Evolutionary conservation across 2,113 vertebrate species (phyloP).

Genomic region (Papio anubis): DNA sequence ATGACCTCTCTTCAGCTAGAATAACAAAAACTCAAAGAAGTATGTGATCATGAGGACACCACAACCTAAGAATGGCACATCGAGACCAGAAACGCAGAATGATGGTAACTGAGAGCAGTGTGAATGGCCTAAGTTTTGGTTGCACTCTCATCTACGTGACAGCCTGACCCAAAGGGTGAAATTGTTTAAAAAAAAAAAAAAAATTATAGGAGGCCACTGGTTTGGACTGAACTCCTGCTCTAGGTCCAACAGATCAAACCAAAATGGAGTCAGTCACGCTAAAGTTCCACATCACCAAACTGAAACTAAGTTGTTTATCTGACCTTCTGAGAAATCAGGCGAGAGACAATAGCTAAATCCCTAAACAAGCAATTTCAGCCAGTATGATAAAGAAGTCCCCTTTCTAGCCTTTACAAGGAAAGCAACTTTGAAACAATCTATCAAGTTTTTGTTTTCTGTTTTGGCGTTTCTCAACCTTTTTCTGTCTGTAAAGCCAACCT

Average conservation of each 20-base stretch:
- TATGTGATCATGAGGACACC: too few species aligned
- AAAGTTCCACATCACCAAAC: neutral
- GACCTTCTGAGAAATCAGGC: neutral
- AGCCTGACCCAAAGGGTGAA: too few species aligned
- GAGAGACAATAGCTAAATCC: neutral
- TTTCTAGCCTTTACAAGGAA: neutral
- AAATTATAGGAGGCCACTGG: too few species aligned
- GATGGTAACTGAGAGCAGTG: too few species aligned
- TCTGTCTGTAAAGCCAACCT: neutral
- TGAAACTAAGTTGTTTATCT: neutral
- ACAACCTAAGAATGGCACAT: too few species aligned
- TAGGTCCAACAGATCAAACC: neutral
- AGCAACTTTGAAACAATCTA: neutral
- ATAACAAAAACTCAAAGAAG: too few species aligned
- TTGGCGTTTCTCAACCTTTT: neutral
- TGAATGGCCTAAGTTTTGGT: too few species aligned
- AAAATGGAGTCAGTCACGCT: neutral
- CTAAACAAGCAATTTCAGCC: neutral
- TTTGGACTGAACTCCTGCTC: neutral
- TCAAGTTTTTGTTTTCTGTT: neutral
- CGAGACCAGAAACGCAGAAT: too few species aligned
- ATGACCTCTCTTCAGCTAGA: too few species aligned
- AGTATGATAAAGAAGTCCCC: neutral
- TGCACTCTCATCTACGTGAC: too few species aligned
- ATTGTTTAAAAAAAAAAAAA: too few species aligned